Evolutionary conservation across 2,888 invertebrate genomes (phyloP), one percentile per base, ranked within the genome.

Genomic region (Heliothis peltigera): DNA sequence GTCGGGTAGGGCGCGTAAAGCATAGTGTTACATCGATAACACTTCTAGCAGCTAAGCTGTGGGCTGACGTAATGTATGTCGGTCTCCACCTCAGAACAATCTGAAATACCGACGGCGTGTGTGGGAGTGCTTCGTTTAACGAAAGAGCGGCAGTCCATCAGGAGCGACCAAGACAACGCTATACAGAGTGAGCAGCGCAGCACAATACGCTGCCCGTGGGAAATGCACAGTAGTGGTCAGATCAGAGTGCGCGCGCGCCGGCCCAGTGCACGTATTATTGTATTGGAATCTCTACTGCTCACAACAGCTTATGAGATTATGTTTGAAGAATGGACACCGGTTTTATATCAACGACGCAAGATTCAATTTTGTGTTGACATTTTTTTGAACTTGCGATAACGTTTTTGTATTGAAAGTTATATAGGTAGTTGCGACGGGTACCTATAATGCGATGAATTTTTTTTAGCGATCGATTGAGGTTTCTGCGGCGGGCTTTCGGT

Each of bases 181-280:
- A 91, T 90, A 84, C 84, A 64, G 88, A 83, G 83, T 58, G 88
- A 95, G 75, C 73, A 84, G 86, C 78, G 83, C 81, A 73, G 87
- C 77, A 69, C 77, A 86, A 83, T 85, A 88, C 88, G 88, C 90
- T 91, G 91, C 92, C 92, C 95, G 95, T 95, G 95, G 95, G 95
- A 95, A 95, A 93, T 95, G 95, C 94, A 95, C 95, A 95, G 95
- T 94, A 95, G 95, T 95, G 95, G 95, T 93, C 95, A 93, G 94
- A 94, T 91, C 92, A 91, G 92, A 90, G 88, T 88, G 92, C 93
- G 94, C 93, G 94, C 94, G 94, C 95, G 95, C 93, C 93, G 92
- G 92, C 94, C 95, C 94, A 92, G 90, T 93, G 94, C 94, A 93
- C 93, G 93, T 93, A 94, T 94, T 94, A 94, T 94, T 94, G 94